phyloP scores from a whole-genome alignment of 2,888 invertebrate species.

The Mythimna lalbum region DNA sequence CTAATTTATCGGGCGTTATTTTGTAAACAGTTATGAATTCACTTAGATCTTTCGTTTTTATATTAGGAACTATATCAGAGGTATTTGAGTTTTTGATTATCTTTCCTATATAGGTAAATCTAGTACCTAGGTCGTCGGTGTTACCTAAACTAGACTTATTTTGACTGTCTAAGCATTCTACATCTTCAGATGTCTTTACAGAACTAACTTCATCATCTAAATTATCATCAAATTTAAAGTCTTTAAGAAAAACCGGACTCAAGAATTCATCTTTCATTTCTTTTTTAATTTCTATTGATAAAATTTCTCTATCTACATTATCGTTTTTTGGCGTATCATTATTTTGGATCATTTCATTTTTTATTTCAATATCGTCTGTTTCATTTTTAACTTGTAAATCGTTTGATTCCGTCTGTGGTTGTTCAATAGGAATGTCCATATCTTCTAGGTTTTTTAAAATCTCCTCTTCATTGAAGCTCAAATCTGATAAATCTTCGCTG shows the following conservation, averaged over 20 bases:
- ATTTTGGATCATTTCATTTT: slow-evolving; percentile 3
- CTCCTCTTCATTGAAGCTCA: slow-evolving; percentile 73
- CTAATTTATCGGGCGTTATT: slow-evolving; percentile 57
- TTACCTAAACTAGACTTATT: slow-evolving; percentile 24
- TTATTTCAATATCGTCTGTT: not conserved
- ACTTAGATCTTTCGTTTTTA: slow-evolving; percentile 51
- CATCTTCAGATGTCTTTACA: slow-evolving; percentile 15
- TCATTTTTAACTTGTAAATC: slow-evolving; percentile 1
- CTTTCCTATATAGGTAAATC: not conserved
- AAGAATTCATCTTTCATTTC: slow-evolving; percentile 32
- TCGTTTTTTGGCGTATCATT: slow-evolving; percentile 22
- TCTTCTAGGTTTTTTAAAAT: slow-evolving; percentile 74
- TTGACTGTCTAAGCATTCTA: slow-evolving; percentile 25
- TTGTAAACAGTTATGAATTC: slow-evolving; percentile 70
- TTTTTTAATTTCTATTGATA: slow-evolving; percentile 40
- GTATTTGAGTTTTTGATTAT: slow-evolving; percentile 10
- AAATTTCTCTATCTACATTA: slow-evolving; percentile 8
- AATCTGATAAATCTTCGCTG: slow-evolving; percentile 69
- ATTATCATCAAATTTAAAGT: slow-evolving; percentile 64
- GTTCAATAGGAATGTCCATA: slow-evolving; percentile 76
- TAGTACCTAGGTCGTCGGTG: slow-evolving; percentile 3
- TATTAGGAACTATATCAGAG: not conserved
- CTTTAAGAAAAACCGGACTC: slow-evolving; percentile 34
- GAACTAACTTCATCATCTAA: slow-evolving; percentile 6
- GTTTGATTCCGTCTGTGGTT: not conserved